Evolutionary conservation across 2,888 invertebrate genomes (phyloP).

Genomic region (Aplocera efformata): DNA sequence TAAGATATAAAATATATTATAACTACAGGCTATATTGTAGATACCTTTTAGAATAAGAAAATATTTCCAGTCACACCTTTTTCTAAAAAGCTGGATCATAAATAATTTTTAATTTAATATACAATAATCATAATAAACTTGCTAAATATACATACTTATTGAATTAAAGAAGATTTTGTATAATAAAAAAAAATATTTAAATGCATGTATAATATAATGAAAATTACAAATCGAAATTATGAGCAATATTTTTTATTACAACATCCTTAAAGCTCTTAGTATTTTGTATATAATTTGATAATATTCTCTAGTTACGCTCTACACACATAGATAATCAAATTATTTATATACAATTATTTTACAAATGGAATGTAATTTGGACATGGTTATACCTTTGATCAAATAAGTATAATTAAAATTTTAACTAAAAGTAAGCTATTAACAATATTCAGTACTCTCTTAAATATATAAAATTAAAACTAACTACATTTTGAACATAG

Average conservation of each 20-base stretch:
- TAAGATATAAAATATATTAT: conserved; percentile 10
- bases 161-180: neutral
- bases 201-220: conserved; percentile 46
- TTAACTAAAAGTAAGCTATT: conserved; percentile 52
- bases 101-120: neutral
- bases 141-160: too few species aligned
- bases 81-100: conserved; percentile 1
- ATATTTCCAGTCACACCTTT: conserved; percentile 6
- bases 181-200: conserved; percentile 38
- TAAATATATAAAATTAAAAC: conserved; percentile 43
- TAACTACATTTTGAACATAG: conserved; percentile 40
- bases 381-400: conserved; percentile 62
- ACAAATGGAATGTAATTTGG: conserved; percentile 77
- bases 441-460: conserved; percentile 75
- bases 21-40: conserved; percentile 3
- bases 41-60: conserved; percentile 5
- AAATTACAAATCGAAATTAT: conserved; percentile 50
- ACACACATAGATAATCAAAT: conserved; percentile 17
- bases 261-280: conserved; percentile 70
- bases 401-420: conserved; percentile 55
- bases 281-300: conserved; percentile 37
- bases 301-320: conserved; percentile 18
- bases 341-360: conserved; percentile 63
- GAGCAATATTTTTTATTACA: conserved; percentile 68
- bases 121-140: neutral